Conservation (phyloP, 2,888 invertebrate genomes). For the Papilio elwesi region DNA sequence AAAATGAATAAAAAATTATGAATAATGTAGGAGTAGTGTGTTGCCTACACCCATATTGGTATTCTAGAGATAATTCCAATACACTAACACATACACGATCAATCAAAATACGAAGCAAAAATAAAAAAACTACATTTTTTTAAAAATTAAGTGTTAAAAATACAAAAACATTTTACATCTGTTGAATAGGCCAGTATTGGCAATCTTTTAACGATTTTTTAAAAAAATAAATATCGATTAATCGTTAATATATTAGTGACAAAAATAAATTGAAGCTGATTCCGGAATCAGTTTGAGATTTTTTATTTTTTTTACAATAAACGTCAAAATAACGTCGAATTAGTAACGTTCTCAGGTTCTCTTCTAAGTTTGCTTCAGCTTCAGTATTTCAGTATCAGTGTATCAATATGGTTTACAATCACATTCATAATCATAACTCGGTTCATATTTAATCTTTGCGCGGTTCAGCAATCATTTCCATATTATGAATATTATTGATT, state of each 20-base stretch:
- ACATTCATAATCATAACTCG: neutral
- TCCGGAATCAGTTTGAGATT: neutral
- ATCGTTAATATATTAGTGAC: neutral
- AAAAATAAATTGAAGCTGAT: neutral
- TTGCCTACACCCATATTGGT: no score
- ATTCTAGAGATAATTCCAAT: no score
- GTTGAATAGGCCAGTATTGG: no score
- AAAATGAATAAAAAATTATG: neutral
- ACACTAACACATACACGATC: no score
- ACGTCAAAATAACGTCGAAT: neutral
- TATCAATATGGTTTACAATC: neutral
- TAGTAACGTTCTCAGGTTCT: neutral
- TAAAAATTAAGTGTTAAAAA: no score
- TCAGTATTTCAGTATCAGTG: neutral
- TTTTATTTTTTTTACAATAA: neutral
- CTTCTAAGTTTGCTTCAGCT: neutral
- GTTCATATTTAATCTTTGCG: neutral
- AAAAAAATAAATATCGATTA: no score
- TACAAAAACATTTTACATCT: no score
- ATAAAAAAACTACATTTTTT: no score
- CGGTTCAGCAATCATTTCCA: constrained; percentile 2
- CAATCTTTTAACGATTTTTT: no score
- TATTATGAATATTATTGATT: constrained; percentile 39
- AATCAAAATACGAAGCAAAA: no score
- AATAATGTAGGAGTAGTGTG: neutral